Evolutionary conservation across 2,113 vertebrate genomes (phyloP), one percentile per base, ranked within the genome.

Genomic region (Ceuthmochares aereus): DNA sequence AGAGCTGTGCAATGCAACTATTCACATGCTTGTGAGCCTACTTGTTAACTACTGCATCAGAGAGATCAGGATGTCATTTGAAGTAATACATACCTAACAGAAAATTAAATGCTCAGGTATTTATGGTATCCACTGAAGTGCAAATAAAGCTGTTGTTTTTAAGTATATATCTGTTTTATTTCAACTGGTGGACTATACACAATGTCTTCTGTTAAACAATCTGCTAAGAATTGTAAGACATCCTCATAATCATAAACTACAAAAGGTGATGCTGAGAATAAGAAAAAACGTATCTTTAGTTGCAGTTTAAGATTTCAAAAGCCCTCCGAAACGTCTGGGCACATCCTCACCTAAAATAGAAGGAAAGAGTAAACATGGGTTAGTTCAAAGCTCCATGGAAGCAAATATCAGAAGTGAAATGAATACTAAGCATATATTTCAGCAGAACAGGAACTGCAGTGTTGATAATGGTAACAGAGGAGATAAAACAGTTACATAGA

Each of bases 41-140:
- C 2, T 2, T 29, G 8, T n/a, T 54, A 59, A 14, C 23, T 49
- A 4, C 43, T 73, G 29, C 13, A 27, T 47, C 27, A 75, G 66
- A 32, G 22, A 86, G 19, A 58, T 30, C 1, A 4, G 56, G 59
- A 70, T 43, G 23, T 30, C 17, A 5, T 55, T 58, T 73, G 4
- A 56, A 84, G 10, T 16, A 68, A 62, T 54, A n/a, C 7, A 36
- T 21, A 54, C 3, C 4, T 25, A 42, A 49, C 13, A 34, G 34
- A 86, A 90, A 64, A 55, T 49, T 81, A 86, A 90, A 84, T 90
- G 13, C 25, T 77, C 42, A 70, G 51, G 29, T 86, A 86, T 80
- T 88, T 83, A 49, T 12, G 54, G 6, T 32, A 55, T 45, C 30
- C 51, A 84, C 30, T 66, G 34, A 90, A 63, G 12, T 74, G 32